Percentiles rank a stretch among this genome's conserved stretches.
phyloP scores from a whole-genome alignment of 2,888 invertebrate species.

The Epistrophella euchroma region DNA sequence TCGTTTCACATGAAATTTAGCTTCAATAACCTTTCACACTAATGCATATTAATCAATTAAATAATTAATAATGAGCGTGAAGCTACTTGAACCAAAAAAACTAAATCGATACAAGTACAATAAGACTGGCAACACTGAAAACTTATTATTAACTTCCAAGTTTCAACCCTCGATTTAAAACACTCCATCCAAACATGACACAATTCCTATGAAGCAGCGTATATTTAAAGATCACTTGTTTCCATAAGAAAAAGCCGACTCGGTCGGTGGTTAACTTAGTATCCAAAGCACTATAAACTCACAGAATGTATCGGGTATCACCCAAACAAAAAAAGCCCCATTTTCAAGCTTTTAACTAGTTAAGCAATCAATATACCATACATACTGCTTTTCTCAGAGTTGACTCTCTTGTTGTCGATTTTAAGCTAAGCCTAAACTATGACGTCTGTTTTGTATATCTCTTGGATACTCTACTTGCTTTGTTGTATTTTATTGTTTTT shows the following conservation, averaged over 20 bases:
- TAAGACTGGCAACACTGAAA: neutral
- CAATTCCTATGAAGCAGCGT: conserved; percentile 43
- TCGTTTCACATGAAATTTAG: too few relatives aligned
- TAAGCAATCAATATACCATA: neutral
- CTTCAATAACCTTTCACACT: too few relatives aligned
- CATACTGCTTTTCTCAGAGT: conserved; percentile 4
- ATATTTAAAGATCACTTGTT: conserved; percentile 56
- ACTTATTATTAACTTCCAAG: conserved; percentile 7
- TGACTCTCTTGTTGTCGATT: conserved; percentile 39
- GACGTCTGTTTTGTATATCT: conserved; percentile 46
- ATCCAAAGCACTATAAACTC: conserved; percentile 48
- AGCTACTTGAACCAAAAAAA: too few relatives aligned
- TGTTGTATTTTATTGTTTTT: conserved; percentile 32
- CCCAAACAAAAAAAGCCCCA: conserved; percentile 48
- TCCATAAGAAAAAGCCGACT: conserved; percentile 36
- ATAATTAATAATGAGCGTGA: too few relatives aligned
- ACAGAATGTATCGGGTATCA: conserved; percentile 8
- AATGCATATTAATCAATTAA: too few relatives aligned
- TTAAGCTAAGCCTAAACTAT: conserved; percentile 36
- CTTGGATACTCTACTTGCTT: conserved; percentile 59
- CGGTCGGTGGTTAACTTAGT: conserved; percentile 31
- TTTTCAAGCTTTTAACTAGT: conserved; percentile 54
- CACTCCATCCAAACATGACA: conserved; percentile 30
- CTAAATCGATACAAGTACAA: neutral
- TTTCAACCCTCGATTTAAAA: conserved; percentile 42